These are phyloP conservation scores for Unio delphinus DNA, from an alignment of 2,888 invertebrate genomes.

Conservation along the genomic window DNA sequence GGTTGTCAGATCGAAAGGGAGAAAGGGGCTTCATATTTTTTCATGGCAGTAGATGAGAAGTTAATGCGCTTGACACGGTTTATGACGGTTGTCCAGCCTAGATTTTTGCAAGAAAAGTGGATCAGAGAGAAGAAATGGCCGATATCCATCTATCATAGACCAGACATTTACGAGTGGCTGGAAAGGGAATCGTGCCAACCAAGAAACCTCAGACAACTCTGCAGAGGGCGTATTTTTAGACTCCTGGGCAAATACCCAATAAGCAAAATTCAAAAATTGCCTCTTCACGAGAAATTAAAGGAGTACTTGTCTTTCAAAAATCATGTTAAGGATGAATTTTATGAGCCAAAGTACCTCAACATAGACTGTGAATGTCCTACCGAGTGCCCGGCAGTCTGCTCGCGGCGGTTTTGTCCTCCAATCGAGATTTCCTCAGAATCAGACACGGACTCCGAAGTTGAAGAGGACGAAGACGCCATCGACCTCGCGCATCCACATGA, in stretches of 20 bases:
- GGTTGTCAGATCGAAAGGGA: constrained; percentile 53
- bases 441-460: constrained; percentile 43
- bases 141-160: constrained; percentile 59
- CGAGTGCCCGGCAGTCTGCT: constrained; percentile 57
- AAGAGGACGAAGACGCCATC: constrained; percentile 25
- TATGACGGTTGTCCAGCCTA: constrained; percentile 54
- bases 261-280: constrained; percentile 48
- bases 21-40: constrained; percentile 52
- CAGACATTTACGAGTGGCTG: constrained; percentile 55
- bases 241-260: constrained; percentile 49
- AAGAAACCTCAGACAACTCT: constrained; percentile 43
- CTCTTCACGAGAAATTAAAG: constrained; percentile 45
- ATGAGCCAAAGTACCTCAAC: constrained; percentile 37
- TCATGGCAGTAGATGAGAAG: constrained; percentile 58
- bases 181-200: constrained; percentile 41
- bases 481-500: background rate
- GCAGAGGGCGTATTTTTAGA: constrained; percentile 51
- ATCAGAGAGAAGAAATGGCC: constrained; percentile 49
- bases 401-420: constrained; percentile 50
- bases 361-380: constrained; percentile 55
- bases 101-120: constrained; percentile 60
- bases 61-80: constrained; percentile 51
- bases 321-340: constrained; percentile 52
- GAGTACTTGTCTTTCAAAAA: constrained; percentile 53
- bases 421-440: constrained; percentile 58